Percentiles rank a stretch among this genome's conserved stretches.
These are phyloP conservation scores for Virgularia gustaviana DNA, from an alignment of 92 coral and sea anemone genomes.

Conservation along the genomic window DNA sequence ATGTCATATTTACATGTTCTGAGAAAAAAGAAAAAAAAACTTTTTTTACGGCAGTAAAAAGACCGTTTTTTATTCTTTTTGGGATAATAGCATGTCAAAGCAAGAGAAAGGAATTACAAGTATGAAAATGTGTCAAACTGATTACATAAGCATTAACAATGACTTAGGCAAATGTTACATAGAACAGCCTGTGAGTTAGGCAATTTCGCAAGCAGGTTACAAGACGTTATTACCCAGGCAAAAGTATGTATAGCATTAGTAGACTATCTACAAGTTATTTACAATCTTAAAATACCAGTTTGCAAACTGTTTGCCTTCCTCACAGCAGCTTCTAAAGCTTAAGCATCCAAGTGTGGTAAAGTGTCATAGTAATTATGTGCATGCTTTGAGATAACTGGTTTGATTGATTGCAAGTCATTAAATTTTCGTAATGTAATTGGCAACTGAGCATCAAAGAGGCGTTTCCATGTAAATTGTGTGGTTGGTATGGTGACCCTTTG, in stretches of 20 bases:
- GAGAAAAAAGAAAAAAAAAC: too few species aligned
- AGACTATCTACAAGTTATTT: too few species aligned
- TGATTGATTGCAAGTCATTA: too few species aligned
- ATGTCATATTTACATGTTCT: too few species aligned
- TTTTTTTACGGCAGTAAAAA: too few species aligned
- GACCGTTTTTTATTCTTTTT: too few species aligned
- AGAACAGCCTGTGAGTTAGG: background rate
- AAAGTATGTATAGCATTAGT: too few species aligned
- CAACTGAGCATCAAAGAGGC: background rate
- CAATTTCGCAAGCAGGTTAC: background rate
- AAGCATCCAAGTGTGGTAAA: background rate
- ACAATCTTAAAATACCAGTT: too few species aligned
- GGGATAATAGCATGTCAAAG: background rate
- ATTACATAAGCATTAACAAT: too few species aligned
- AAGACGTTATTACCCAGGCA: background rate
- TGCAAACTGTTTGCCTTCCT: background rate
- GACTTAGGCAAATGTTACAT: background rate
- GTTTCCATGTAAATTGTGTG: background rate
- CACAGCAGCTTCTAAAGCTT: background rate
- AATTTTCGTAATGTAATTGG: too few species aligned
- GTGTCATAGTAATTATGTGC: background rate
- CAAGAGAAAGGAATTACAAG: background rate
- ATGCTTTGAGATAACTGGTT: background rate
- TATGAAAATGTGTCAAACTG: background rate
- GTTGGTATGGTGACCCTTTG: background rate